Evolutionary conservation across 2,888 invertebrate species (phyloP), one percentile per base, ranked within the genome.

Genomic region (Andrena hattorfiana): DNA sequence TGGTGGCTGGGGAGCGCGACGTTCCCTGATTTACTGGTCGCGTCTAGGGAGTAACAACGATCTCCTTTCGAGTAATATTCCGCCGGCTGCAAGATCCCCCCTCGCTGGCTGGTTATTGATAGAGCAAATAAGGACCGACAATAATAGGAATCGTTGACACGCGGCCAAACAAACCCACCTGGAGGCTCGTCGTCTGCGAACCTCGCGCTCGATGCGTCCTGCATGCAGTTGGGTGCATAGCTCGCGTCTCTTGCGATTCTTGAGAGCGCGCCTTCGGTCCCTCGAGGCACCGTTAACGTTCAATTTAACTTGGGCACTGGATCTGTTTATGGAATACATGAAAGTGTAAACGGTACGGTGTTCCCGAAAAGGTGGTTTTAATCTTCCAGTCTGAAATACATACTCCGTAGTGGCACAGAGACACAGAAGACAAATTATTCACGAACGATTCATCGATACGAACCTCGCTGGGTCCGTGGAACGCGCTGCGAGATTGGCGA

Each of bases 91-190:
- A 23, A 70, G 70, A 76, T 74, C 72, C 67, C 73, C 59, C 20
- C 71, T 49, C 59, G 71, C 42, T 26, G 23, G 66, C 42, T 16
- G 64, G 48, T 75, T 85, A 84, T 85, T 86, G 83, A 84, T 85
- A 81, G 71, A 81, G 89, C 81, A 89, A 89, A 90, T 87, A 90
- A 86, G 90, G 84, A 84, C 81, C 85, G 83, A 86, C 84, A 76
- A 86, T 90, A 89, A 90, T 89, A 84, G 90, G 86, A 86, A 85
- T 87, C 87, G 85, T 90, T 89, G 88, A 90, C 87, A 86, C 81
- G 83, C 83, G 72, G 71, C 59, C 85, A 84, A 89, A 89, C 86
- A 85, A 66, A 85, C 76, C 70, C 80, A 42, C n/a, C 20, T 62
- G 26, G 67, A 73, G 73, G 62, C 73, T 70, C 28, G 64, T 49